Base-by-base conservation (phyloP, 2,797 vertebrate species). In the Bufotes viridis region DNA sequence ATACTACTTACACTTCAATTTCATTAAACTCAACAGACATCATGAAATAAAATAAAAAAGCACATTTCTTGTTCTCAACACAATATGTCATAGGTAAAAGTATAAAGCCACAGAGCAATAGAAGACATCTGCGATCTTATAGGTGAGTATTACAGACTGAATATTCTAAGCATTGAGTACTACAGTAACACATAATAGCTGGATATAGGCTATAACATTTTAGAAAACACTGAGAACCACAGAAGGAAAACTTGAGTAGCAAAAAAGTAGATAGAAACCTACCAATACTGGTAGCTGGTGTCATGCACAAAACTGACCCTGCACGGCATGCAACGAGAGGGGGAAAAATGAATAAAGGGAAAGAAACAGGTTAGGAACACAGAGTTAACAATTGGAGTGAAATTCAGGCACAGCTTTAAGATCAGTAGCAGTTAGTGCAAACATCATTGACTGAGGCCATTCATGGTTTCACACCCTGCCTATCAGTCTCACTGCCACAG, bases 291-390 rank as follows among this genome's bases (percentile, higher is more conserved):
- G 97, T 98, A 96, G 96, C 95, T 92, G 98, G 97, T 96, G 97
- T 95, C 98, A 99, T 99, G 96, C 98, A 99, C 91, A 99, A 97
- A 94, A 99, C 96, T 95, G 98, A 99, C 95, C 98, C 98, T 99
- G 96, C 91, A 86, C 94, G 95, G 94, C 94, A 97, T 95, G 95
- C 96, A 96, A 96, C 93, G 93, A 94, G 93, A 96, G 95, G 94
- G 96, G 95, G 93, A 94, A 93, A 95, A 95, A 95, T 96, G 96
- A 94, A 96, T 95, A 96, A 95, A 96, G 95, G 94, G 94, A 95
- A 92, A 96, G 95, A 96, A 96, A 96, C 95, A 96, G 94, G 93
- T 97, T 95, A 97, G 94, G 95, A 70, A 94, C 94, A 92, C 95
- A 95, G 93, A 94, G 94, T 93, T 95, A 96, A 95, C 95, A 95